These are phyloP conservation scores for Polydrusus tereticollis DNA, from an alignment of 2,888 invertebrate species.

Conservation along the genomic window DNA sequence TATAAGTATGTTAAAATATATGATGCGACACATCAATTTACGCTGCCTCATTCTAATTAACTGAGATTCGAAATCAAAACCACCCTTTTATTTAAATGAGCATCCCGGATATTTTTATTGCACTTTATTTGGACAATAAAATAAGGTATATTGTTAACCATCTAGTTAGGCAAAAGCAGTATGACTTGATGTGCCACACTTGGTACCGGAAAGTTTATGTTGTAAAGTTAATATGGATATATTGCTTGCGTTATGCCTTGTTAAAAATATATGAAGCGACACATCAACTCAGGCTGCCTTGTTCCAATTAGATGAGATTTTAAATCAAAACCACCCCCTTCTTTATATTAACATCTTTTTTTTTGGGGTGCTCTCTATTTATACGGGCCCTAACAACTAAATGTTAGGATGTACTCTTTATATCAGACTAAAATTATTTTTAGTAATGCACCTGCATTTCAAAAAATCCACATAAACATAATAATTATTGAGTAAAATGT, in stretches of 20 bases:
- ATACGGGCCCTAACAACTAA: too few relatives aligned
- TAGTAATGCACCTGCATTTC: too few relatives aligned
- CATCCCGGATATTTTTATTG: too few relatives aligned
- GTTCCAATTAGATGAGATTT: conserved; percentile 27
- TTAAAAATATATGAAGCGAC: conserved; percentile 23
- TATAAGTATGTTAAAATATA: conserved; percentile 10
- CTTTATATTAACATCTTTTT: conserved; percentile 30
- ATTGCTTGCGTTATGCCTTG: background rate
- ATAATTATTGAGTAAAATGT: too few relatives aligned
- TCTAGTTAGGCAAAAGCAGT: conserved; percentile 2
- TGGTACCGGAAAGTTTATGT: background rate
- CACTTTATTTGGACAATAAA: too few relatives aligned
- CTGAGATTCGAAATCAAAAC: conserved; percentile 28
- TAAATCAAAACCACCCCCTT: conserved; percentile 36
- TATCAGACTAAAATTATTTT: too few relatives aligned
- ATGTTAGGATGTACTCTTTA: too few relatives aligned
- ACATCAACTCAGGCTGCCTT: conserved; percentile 9
- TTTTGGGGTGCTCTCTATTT: conserved; percentile 29
- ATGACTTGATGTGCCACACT: conserved; percentile 15
- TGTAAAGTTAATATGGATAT: background rate
- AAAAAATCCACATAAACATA: too few relatives aligned
- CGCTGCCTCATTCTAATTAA: conserved; percentile 25
- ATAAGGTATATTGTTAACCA: too few relatives aligned
- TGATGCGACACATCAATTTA: conserved; percentile 22
- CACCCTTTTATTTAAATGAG: conserved; percentile 40